A percentile compares a stretch with the other conserved stretches of the same genome.
phyloP scores from a whole-genome alignment of 2,888 invertebrate species.

The Parapristionchus giblindavisi region DNA sequence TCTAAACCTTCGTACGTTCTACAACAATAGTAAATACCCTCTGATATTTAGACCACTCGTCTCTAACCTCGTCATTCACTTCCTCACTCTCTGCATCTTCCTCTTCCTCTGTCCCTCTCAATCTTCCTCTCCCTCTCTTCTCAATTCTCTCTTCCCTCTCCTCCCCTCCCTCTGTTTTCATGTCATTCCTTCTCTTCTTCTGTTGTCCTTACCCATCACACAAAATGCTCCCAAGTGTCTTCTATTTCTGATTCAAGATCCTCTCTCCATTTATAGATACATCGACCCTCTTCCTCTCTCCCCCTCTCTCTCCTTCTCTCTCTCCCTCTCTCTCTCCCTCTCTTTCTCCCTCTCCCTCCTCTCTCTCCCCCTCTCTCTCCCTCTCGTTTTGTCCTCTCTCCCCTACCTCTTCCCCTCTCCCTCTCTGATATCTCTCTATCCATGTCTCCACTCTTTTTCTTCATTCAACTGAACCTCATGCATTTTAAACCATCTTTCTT shows the following conservation, averaged over 20 bases:
- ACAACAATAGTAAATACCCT: no score
- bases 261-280: not conserved
- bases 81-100: not conserved
- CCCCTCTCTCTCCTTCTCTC: not conserved
- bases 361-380: not conserved
- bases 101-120: not conserved
- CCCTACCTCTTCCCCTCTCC: constrained; percentile 6
- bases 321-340: not conserved
- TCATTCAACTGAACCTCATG: not conserved
- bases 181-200: not conserved
- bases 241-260: not conserved
- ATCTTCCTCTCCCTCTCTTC: not conserved
- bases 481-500: not conserved
- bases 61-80: not conserved
- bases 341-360: constrained; percentile 10
- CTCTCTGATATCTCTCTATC: constrained; percentile 16
- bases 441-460: not conserved
- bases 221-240: not conserved
- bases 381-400: not conserved
- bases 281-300: not conserved
- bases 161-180: not conserved
- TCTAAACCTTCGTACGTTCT: no score
- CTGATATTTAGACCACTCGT: no score
- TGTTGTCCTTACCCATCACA: not conserved
- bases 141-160: not conserved